Conservation (phyloP, 1,140 invertebrate species). For the Zaprionus tsacasi region DNA sequence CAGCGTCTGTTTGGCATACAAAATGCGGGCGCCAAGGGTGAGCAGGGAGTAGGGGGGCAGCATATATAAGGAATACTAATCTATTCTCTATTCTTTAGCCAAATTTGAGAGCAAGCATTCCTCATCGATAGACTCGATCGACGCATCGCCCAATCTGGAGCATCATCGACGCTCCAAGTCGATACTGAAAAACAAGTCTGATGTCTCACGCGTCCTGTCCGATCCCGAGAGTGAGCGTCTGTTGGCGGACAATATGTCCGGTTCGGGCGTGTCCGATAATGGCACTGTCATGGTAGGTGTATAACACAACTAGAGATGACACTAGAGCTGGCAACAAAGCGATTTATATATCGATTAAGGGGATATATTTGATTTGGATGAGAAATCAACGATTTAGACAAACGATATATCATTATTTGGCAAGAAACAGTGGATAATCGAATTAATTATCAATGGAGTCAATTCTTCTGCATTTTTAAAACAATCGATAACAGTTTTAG, state of each 20-base stretch:
- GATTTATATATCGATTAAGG: no score
- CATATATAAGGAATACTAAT: not conserved
- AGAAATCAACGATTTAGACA: no score
- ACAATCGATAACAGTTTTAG: no score
- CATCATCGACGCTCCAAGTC: conserved; percentile 89
- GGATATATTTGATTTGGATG: no score
- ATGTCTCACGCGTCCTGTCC: conserved; percentile 84
- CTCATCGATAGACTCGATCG: conserved; percentile 89
- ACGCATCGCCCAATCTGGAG: conserved; percentile 87
- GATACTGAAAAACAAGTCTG: conserved; percentile 91
- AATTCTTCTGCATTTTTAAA: no score
- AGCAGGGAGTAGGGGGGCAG: not conserved
- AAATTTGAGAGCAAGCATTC: conserved; percentile 88
- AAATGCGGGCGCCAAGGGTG: conserved; percentile 85
- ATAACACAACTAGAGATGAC: not conserved
- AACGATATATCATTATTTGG: no score
- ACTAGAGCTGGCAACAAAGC: no score
- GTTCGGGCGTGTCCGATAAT: conserved; percentile 85
- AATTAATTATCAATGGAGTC: no score
- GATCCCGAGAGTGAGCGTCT: conserved; percentile 92
- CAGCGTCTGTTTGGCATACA: conserved; percentile 90
- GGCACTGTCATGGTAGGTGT: conserved; percentile 80
- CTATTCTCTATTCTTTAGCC: conserved; percentile 42
- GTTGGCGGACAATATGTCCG: conserved; percentile 87
- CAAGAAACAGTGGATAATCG: no score